Evolutionary conservation across 1,140 invertebrate genomes (phyloP), one percentile per base, ranked within the genome.

Genomic region (Solen grandis): DNA sequence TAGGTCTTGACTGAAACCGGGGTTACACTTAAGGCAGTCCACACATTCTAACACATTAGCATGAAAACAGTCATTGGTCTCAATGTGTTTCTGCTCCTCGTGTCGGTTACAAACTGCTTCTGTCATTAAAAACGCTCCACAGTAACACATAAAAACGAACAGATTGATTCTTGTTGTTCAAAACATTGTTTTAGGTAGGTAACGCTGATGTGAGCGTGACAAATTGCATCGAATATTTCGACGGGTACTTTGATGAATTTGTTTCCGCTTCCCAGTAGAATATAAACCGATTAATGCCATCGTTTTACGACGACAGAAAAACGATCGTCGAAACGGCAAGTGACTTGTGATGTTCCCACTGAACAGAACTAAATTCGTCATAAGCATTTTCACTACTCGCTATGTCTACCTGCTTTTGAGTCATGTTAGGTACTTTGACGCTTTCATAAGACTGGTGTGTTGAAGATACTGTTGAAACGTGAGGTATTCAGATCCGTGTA

Each of bases 381-480:
- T 8, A 16, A 13, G 27, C 5, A 5, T 57, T 57, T 22, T 57
- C 55, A 10, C 5, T 8, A 57, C 25, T 57, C 8, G 5, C 55
- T 25, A 57, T 57, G 27, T 57, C 55, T 25, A 57, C 5, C 55
- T 57, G 55, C 22, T 57, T 57, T 57, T 57, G 55, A 57, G 55
- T 22, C 55, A 57, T 57, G 55, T 8, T 57, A 25, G 22, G 8
- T 22, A 57, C 55, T 57, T 57, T n/a, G n/a, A n/a, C n/a, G n/a
- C n/a, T n/a, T n/a, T n/a, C n/a, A n/a, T n/a, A n/a, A n/a, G n/a
- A n/a, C n/a, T n/a, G n/a, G n/a, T n/a, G n/a, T n/a, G n/a, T n/a
- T n/a, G n/a, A n/a, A n/a, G n/a, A n/a, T n/a, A n/a, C n/a, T n/a
- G n/a, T n/a, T n/a, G n/a, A n/a, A n/a, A n/a, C n/a, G n/a, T n/a